Evolutionary conservation across 2,888 invertebrate species (phyloP).

Genomic region (Dryadula phaetusa): DNA sequence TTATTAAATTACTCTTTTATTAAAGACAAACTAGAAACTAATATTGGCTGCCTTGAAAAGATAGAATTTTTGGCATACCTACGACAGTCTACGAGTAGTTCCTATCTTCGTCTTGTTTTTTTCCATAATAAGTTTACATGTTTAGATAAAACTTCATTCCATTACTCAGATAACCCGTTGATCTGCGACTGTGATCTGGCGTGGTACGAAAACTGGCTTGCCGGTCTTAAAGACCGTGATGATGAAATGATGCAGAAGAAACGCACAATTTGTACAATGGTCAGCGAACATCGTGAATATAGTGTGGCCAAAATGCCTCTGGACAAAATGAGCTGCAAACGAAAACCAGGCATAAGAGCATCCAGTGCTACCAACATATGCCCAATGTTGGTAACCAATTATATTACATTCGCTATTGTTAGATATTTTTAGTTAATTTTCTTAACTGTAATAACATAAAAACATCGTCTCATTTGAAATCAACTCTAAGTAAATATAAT

Average conservation of each 20-base stretch:
- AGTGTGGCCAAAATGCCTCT: conserved; percentile 92
- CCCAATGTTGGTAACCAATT: conserved; percentile 58
- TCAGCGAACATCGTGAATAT: conserved; percentile 91
- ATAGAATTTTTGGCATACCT: no score
- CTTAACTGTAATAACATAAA: neutral
- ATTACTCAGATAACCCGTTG: conserved; percentile 91
- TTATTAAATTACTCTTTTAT: no score
- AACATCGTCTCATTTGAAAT: neutral
- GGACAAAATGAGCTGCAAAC: conserved; percentile 92
- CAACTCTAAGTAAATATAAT: neutral
- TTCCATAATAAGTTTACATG: no score
- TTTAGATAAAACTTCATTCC: neutral
- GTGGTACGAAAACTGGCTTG: conserved; percentile 94
- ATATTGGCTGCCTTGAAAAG: no score
- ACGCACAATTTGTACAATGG: conserved; percentile 92
- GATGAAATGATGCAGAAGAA: conserved; percentile 96
- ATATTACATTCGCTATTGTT: conserved; percentile 59
- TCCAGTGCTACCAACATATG: conserved; percentile 59
- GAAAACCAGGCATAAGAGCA: conserved; percentile 82
- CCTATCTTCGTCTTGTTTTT: no score
- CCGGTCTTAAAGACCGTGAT: conserved; percentile 90
- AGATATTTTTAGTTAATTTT: conserved; percentile 61
- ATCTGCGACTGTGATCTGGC: conserved; percentile 94
- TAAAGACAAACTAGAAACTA: no score
- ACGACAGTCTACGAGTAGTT: no score